These are phyloP conservation scores for Apotomis capreana DNA, from an alignment of 2,888 invertebrate species.

Conservation along the genomic window DNA sequence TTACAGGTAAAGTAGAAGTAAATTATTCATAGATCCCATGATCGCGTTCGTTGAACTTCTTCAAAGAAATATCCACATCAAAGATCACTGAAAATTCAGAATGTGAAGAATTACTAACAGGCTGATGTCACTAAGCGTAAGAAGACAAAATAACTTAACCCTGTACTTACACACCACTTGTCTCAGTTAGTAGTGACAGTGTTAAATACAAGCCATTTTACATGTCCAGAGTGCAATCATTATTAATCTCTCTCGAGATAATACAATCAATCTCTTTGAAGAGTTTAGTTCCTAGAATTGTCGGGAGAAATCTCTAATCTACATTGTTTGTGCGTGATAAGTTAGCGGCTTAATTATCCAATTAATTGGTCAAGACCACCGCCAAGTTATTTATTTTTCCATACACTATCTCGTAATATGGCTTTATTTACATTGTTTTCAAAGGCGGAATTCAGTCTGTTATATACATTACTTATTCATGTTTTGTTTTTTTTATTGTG, in stretches of 20 bases:
- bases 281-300: constrained; percentile 18
- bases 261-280: constrained; percentile 27
- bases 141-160: constrained; percentile 29
- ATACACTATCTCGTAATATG: neutral
- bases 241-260: constrained; percentile 39
- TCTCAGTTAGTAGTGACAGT: constrained; percentile 47
- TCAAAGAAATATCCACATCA: no score
- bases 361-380: constrained; percentile 24
- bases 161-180: constrained; percentile 44
- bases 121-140: neutral
- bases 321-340: constrained; percentile 10
- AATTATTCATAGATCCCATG: no score
- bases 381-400: neutral
- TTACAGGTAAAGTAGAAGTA: no score
- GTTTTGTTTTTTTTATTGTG: no score
- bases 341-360: neutral
- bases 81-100: constrained; percentile 4
- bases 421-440: no score
- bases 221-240: constrained; percentile 38
- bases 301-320: constrained; percentile 9
- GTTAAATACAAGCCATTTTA: constrained; percentile 38
- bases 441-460: no score
- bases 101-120: neutral
- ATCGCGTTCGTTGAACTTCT: no score
- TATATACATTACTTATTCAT: no score